These are phyloP conservation scores for Nothoprocta pentlandii DNA, from an alignment of 2,113 vertebrate species.

Conservation along the genomic window DNA sequence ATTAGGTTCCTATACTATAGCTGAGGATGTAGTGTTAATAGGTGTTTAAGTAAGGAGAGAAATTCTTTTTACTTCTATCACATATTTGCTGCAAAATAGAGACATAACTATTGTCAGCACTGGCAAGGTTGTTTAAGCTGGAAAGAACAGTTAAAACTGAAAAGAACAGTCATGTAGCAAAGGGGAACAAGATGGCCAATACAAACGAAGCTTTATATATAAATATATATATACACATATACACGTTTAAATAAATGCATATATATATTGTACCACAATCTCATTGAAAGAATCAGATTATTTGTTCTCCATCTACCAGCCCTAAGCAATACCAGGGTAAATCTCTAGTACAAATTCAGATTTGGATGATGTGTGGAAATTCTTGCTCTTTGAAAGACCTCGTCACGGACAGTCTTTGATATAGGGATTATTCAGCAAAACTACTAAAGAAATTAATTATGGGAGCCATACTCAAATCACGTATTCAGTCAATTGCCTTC, in stretches of 20 bases:
- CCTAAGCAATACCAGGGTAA: rapidly evolving
- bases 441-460: neutral
- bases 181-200: neutral
- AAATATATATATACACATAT: too few relatives aligned
- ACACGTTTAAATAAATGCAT: too few relatives aligned
- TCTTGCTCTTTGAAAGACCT: neutral
- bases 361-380: neutral
- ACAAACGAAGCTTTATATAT: neutral
- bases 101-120: neutral
- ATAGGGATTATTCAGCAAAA: neutral
- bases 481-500: neutral
- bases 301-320: neutral
- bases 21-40: neutral
- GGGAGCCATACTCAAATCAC: neutral
- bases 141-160: neutral
- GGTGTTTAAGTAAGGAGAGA: neutral
- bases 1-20: neutral
- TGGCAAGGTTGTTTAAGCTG: neutral
- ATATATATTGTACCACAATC: neutral
- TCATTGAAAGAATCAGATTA: rapidly evolving
- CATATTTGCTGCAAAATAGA: neutral
- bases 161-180: neutral
- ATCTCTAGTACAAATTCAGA: neutral
- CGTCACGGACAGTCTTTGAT: neutral
- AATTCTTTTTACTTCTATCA: neutral